phyloP scores from a whole-genome alignment of 2,113 vertebrate species.

The Brachyhypopomus occidentalis region DNA sequence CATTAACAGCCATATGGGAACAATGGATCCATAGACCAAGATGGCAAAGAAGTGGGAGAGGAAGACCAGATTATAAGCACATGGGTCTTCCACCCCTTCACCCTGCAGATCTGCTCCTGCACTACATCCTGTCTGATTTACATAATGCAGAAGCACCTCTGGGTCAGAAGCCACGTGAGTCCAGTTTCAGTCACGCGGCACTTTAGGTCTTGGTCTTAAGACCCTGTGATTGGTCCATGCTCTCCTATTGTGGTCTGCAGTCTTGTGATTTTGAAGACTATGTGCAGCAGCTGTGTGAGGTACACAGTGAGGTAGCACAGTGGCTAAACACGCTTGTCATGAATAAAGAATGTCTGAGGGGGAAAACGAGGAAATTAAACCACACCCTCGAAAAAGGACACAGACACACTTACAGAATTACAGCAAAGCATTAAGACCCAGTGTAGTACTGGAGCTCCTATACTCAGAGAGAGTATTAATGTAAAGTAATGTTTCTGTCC shows the following conservation, averaged over 20 bases:
- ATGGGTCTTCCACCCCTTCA: too few relatives aligned
- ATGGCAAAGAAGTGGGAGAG: neutral
- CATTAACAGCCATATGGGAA: neutral
- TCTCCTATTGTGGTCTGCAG: neutral
- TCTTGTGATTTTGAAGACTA: slow-evolving; percentile 27
- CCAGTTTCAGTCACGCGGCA: neutral
- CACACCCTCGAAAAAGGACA: slow-evolving; percentile 63
- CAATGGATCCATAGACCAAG: neutral
- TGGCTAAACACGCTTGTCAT: slow-evolving; percentile 17
- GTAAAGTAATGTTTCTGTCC: neutral
- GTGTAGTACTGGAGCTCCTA: slow-evolving; percentile 25
- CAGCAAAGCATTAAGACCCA: slow-evolving; percentile 40
- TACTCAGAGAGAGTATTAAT: neutral
- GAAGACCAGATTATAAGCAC: neutral
- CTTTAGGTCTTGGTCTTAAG: slow-evolving; percentile 1
- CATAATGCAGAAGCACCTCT: neutral
- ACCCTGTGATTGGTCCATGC: too few relatives aligned
- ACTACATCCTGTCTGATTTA: neutral
- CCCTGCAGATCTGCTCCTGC: too few relatives aligned
- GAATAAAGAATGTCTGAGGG: slow-evolving; percentile 49
- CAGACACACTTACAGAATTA: slow-evolving; percentile 30
- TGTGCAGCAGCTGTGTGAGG: slow-evolving; percentile 32
- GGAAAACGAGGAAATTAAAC: slow-evolving; percentile 68
- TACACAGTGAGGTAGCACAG: slow-evolving; percentile 11
- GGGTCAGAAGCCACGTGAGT: neutral